Base-by-base conservation (phyloP, 2,888 invertebrate genomes). In the Drosophila birchii region DNA sequence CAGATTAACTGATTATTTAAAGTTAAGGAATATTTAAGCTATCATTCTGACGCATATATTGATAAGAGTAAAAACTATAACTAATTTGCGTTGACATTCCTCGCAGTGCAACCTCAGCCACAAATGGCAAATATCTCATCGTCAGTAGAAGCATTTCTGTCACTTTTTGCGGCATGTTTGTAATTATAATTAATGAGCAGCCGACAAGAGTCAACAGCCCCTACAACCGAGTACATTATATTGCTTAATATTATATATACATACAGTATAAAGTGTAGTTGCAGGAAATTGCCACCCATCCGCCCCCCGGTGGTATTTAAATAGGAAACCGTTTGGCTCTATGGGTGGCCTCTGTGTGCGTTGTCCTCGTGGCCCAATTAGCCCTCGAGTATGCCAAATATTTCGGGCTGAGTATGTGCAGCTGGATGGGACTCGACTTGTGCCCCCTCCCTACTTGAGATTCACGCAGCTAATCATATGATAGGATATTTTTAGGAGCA, bases 111-210 rank as follows among this genome's bases (percentile, higher is more conserved):
- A 44, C 23, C 43, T 49, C 43, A 60, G 41, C 34, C 63, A n/a
- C 32, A 49, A 29, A 29, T 29, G 29, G 29, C 29, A 29, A 57
- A 61, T 47, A 57, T 72, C 74, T 59, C 61, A n/a, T 56, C 47
- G 39, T 47, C 55, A 45, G 47, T 38, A 55, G 32, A 45, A 49
- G 23, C 64, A 29, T 49, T 64, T 73, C 45, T 49, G 64, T 54
- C 58, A 56, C 59, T 61, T 73, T 77, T 41, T 70, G 66, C 39
- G 62, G 62, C 69, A 63, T 72, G 51, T 74, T 76, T 76, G 75
- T 86, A 82, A 86, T 85, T 87, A 80, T 85, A 86, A 85, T 85
- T 84, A 85, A 86, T 85, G 87, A 85, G 80, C 70, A 66, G 61
- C 56, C 66, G 71, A 61, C 86, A 76, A 74, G 68, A 67, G 66